Evolutionary conservation across 2,888 invertebrate species (phyloP), one percentile per base, ranked within the genome.

Genomic region (Megaustenia siamemsis): DNA sequence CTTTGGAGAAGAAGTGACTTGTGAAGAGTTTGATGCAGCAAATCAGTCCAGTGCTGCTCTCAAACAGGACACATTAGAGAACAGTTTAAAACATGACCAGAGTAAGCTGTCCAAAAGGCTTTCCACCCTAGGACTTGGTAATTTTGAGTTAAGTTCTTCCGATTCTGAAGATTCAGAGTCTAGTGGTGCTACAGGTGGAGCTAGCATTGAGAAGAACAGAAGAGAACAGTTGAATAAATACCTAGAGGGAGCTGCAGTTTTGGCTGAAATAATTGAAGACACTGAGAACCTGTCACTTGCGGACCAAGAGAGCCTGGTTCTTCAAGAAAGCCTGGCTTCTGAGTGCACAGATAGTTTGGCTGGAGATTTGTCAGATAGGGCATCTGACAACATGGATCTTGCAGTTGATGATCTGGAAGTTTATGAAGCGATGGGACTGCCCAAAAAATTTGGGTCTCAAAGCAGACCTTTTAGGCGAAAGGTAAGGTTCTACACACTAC

Each of bases 121-220:
- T 21, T 83, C 83, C 12, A 83, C 83, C 12, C 18, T 83, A n/a
- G 83, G 77, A 1, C 38, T 83, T 15, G 69, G 77, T 24, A 68
- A 83, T 32, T 83, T 83, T 83, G 83, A 83, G n/a, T 78, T 83
- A 45, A 83, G 83, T 40, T 83, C 83, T 15, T 83, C 83, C 4
- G 83, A 83, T 68, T 83, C 83, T 56, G 83, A 83, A 32, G 56
- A 68, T 38, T 78, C 69, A 45, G 68, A 66, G 18, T 68, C 69
- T 21, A 28, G n/a, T 63, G 35, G 63, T 32, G 73, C 63, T 40
- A 21, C 28, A 5, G 77, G 77, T 4, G 28, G 35, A 4, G 18
- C 28, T 21, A 12, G 32, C 2, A 28, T 68, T 15, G 56, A 76
- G 43, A 63, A 66, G 45, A 40, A 56, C 21, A 83, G 63, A 63